phyloP scores from a whole-genome alignment of 2,888 invertebrate genomes.

The Parascotia fuliginaria region DNA sequence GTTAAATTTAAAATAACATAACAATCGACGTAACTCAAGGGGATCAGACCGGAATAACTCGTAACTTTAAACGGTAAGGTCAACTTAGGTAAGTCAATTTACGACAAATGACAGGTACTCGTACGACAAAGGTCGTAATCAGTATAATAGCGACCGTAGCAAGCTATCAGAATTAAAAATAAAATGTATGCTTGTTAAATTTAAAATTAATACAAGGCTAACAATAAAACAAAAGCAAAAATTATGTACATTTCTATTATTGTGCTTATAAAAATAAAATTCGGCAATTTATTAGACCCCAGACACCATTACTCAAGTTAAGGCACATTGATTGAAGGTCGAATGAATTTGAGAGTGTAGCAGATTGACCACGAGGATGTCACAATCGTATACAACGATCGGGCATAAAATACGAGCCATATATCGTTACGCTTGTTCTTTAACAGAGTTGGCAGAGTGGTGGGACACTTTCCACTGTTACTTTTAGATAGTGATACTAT shows the following conservation, averaged over 20 bases:
- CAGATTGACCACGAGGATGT: slow-evolving; percentile 41
- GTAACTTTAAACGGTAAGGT: too few species aligned
- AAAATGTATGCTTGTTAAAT: neutral
- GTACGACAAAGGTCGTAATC: too few species aligned
- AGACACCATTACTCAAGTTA: slow-evolving; percentile 28
- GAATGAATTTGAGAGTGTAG: slow-evolving; percentile 44
- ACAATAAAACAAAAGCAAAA: slow-evolving; percentile 24
- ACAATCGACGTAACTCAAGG: too few species aligned
- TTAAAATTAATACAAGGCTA: neutral
- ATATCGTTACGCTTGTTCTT: too few species aligned
- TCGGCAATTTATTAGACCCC: slow-evolving; percentile 35
- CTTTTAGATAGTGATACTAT: too few species aligned
- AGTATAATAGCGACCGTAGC: too few species aligned
- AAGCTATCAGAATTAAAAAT: neutral
- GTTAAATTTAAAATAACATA: too few species aligned
- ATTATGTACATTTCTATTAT: slow-evolving; percentile 13
- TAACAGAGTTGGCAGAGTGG: too few species aligned
- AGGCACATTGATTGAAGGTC: slow-evolving; percentile 31
- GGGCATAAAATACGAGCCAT: neutral
- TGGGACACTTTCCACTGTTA: too few species aligned
- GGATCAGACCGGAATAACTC: too few species aligned
- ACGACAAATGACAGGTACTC: too few species aligned
- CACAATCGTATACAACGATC: slow-evolving; percentile 15
- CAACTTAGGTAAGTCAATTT: too few species aligned
- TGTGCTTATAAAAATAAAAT: slow-evolving; percentile 21